Base-by-base conservation (phyloP, 2,888 invertebrate species). In the Napeogenes inachia region DNA sequence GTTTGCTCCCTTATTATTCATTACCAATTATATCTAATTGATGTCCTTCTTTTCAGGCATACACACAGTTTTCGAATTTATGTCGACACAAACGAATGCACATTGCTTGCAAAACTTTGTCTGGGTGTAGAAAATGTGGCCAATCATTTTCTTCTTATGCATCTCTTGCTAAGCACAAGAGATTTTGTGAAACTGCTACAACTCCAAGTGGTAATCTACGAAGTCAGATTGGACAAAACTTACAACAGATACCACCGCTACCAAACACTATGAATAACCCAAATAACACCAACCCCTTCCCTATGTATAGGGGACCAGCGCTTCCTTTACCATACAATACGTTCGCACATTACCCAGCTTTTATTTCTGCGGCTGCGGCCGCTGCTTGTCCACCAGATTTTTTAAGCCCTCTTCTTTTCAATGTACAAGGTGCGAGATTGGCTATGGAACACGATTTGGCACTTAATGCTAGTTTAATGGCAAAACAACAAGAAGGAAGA, bases 11-110 rank as follows among this genome's bases (percentile, higher is more conserved):
- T 21, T 21, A 21, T 35, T 55, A 3, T 30, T 42, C 47, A 3
- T 32, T 56, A 54, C 50, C n/a, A 62, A 50, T 21, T 60, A 62
- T 57, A 21, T 21, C 1, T 21, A 35, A 35, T 35, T 35, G 1
- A 5, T 6, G 35, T 35, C 6, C 35, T 35, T 6, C 35, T 69
- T 92, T 92, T 33, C 92, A 94, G 94, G 95, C 98, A 10, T 99
- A 99, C 91, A 99, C 99, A 3, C 99, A 99, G 91, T 99, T 99
- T 87, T 99, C 99, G 47, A 99, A 99, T 85, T 92, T 99, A 78
- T 99, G 99, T 82, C 95, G 99, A n/a, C 99, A 99, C 91, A 98
- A 98, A 81, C 97, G 99, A 63, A 99, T 99, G 98, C 99, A 99
- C 92, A 95, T 96, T 60, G 96, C 97, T 80, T 99, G 99, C 84